Base-by-base conservation (phyloP, 2,797 vertebrate genomes). In the Falco cherrug region DNA sequence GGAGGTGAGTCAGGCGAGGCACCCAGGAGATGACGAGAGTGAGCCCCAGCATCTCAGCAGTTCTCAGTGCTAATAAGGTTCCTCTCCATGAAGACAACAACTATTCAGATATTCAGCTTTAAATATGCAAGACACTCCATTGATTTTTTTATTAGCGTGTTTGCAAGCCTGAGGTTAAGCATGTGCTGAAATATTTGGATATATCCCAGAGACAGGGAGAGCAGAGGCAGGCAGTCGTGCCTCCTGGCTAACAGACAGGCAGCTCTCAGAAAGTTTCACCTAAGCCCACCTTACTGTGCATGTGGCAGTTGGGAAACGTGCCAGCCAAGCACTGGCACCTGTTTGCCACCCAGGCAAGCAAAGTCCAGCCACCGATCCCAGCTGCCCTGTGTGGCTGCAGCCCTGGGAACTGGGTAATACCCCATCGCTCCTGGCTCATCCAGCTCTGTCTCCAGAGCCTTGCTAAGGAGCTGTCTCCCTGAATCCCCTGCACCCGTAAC, bases 21-120 rank as follows among this genome's bases (percentile, higher is more conserved):
- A 60, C 43, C 4, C 37, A 2, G 50, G 48, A 25, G 33, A 5
- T 5, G 37, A 57, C 0, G 17, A 48, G 37, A 61, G 41, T 0
- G 48, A 59, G n/a, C 26, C 51, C 70, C 31, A 5, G 25, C 5
- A 26, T 14, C 68, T 18, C 50, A 5, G 29, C 74, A 16, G 45
- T 8, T 21, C 41, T 17, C 45, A 2, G 35, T 2, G 4, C 41
- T 19, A 22, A 19, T 8, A 5, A 35, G 50, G 33, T 24, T 47
- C 43, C 67, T 43, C 64, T 64, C 50, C 33, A 7, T 3, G 2
- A 41, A 48, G 73, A 56, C 24, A 54, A 53, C 53, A 71, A 4
- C 59, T 16, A 25, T 13, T 37, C 51, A 16, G 57, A 70, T 18
- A 39, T 20, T n/a, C 31, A 7, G 4, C 84, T 74, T 43, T 31